phyloP scores from a whole-genome alignment of 2,113 vertebrate genomes.

The Urocynchramus pylzowi region DNA sequence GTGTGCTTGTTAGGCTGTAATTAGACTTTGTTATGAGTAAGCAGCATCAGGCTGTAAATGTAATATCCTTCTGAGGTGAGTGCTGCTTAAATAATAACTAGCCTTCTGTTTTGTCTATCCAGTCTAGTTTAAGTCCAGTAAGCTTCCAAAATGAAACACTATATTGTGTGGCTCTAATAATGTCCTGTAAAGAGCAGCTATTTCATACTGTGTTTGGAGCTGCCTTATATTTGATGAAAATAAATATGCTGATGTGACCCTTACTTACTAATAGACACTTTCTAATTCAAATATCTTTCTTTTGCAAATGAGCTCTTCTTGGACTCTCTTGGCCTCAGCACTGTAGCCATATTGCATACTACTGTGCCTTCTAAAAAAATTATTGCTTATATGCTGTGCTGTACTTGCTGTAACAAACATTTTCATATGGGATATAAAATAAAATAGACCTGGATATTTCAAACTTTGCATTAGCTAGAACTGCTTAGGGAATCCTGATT shows the following conservation, averaged over 20 bases:
- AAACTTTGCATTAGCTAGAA: not conserved
- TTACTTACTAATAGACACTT: not conserved
- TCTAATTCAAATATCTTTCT: not conserved
- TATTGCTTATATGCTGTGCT: not conserved
- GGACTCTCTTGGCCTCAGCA: not conserved
- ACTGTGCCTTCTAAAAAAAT: not conserved
- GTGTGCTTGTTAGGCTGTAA: slow-evolving; percentile 26
- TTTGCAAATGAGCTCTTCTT: not conserved
- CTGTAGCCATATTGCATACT: not conserved
- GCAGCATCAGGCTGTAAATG: slow-evolving; percentile 1
- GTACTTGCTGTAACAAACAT: not conserved
- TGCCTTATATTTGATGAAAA: not conserved
- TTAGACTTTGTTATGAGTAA: slow-evolving; percentile 46
- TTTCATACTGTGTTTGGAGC: not conserved
- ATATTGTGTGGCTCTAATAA: not conserved
- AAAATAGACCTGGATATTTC: not conserved
- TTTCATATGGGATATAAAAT: not conserved
- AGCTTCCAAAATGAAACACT: slow-evolving; percentile 20
- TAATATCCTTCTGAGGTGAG: slow-evolving; percentile 22
- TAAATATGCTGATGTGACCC: not conserved
- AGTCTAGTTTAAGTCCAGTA: not conserved
- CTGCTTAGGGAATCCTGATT: not conserved
- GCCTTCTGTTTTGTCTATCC: not conserved
- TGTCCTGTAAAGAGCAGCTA: not conserved
- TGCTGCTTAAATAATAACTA: slow-evolving; percentile 6